phyloP scores from a whole-genome alignment of 2,113 vertebrate species.

The Poecile atricapillus region DNA sequence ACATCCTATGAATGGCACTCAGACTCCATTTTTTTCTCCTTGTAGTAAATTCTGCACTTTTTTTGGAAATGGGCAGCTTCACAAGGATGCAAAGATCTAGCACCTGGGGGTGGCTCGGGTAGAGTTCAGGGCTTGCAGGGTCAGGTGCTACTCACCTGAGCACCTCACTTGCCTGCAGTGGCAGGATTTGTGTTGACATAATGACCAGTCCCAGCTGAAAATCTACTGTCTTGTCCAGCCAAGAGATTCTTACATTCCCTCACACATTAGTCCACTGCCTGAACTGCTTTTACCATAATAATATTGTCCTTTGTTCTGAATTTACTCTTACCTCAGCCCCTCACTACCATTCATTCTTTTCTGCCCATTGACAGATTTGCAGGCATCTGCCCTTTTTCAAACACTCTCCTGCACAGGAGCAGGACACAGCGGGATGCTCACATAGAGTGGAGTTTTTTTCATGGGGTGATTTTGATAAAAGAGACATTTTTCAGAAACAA shows the following conservation, averaged over 20 bases:
- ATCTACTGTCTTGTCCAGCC: background rate
- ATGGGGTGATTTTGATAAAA: background rate
- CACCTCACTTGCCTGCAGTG: background rate
- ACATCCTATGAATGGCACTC: conserved; percentile 51
- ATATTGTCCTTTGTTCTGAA: background rate
- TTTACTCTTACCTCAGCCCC: background rate
- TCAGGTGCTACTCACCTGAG: background rate
- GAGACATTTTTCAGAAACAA: background rate
- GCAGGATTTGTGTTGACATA: background rate
- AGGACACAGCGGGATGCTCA: background rate
- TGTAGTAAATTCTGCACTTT: conserved; percentile 40
- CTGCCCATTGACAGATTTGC: background rate
- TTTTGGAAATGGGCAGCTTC: background rate
- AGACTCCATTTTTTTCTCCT: conserved; percentile 22
- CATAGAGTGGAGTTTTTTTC: background rate
- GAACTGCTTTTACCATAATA: background rate
- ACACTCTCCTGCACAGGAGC: background rate
- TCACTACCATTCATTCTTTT: background rate
- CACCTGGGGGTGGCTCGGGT: background rate
- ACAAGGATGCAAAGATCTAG: background rate
- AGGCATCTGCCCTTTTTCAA: background rate
- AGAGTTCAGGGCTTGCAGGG: background rate
- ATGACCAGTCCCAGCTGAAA: background rate
- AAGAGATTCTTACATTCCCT: background rate
- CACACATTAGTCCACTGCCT: background rate